A percentile compares a stretch with the other conserved stretches of the same genome.
phyloP scores from a whole-genome alignment of 2,797 vertebrate species.

The Gadopsis marmoratus region DNA sequence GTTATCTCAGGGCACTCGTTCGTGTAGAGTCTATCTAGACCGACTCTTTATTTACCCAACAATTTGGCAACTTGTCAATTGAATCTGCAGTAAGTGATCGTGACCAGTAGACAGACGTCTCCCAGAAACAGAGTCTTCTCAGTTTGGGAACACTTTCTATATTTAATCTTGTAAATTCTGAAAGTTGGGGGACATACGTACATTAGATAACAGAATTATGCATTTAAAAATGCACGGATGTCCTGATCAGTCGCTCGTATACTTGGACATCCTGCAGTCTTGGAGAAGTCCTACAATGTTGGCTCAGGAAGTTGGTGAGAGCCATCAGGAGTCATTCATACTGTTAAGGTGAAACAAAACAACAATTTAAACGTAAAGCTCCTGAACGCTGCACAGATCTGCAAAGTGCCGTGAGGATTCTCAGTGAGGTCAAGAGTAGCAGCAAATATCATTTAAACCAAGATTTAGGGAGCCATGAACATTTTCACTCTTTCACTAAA shows the following conservation, averaged over 20 bases:
- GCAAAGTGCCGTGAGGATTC: background rate
- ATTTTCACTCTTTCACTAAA: background rate
- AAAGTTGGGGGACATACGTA: background rate
- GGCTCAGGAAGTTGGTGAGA: background rate
- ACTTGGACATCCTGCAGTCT: background rate
- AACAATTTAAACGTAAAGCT: background rate
- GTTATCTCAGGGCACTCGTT: too few species aligned
- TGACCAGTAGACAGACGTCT: background rate
- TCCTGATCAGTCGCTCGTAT: too few species aligned
- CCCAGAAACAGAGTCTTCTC: background rate
- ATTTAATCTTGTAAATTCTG: background rate
- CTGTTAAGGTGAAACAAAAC: background rate
- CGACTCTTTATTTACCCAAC: too few species aligned
- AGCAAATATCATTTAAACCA: background rate
- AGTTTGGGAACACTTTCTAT: background rate
- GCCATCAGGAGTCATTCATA: background rate
- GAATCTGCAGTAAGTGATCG: background rate
- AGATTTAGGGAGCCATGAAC: too few species aligned
- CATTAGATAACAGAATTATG: background rate
- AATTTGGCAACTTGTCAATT: background rate
- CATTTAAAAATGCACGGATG: too few species aligned
- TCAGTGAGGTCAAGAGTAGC: background rate
- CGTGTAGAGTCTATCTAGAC: too few species aligned
- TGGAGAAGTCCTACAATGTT: background rate
- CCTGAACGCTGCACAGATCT: background rate